These are phyloP conservation scores for Larimichthys crocea DNA, from an alignment of 2,113 vertebrate genomes.

Conservation along the genomic window DNA sequence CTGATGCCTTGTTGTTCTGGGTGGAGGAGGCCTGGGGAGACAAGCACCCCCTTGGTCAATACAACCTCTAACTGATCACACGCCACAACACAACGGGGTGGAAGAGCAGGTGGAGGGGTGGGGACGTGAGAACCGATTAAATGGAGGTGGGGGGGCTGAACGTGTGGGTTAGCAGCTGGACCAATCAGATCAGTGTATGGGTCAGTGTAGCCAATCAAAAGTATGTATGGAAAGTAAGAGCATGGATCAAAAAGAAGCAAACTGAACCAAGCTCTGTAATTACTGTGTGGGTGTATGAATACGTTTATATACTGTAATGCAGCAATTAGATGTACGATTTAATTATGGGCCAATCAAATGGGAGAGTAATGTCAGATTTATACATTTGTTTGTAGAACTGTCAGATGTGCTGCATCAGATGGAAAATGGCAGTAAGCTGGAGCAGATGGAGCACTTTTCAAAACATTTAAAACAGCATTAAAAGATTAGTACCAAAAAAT, in stretches of 20 bases:
- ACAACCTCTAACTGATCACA: constrained; percentile 63
- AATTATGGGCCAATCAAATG: neutral
- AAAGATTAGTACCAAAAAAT: neutral
- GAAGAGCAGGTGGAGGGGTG: constrained; percentile 24
- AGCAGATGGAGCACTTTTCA: constrained; percentile 23
- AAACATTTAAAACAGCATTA: constrained; percentile 8
- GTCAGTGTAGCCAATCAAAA: constrained; percentile 21
- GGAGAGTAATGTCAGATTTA: neutral
- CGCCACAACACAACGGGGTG: constrained; percentile 47
- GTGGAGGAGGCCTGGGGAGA: constrained; percentile 83
- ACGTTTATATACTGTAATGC: neutral
- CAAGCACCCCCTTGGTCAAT: constrained; percentile 77
- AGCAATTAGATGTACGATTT: constrained; percentile 3
- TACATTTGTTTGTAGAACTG: neutral
- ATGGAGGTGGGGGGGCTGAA: neutral
- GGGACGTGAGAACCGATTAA: constrained; percentile 3
- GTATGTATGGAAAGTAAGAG: neutral
- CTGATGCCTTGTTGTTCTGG: constrained; percentile 82
- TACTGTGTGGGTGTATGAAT: constrained; percentile 11
- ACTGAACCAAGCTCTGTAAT: constrained; percentile 1
- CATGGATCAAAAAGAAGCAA: neutral
- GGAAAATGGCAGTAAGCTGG: neutral
- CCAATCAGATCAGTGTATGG: constrained; percentile 23
- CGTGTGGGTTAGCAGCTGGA: neutral
- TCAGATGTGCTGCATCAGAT: constrained; percentile 3